Conservation (phyloP, 2,797 vertebrate genomes). For the Poecilia wingei region DNA sequence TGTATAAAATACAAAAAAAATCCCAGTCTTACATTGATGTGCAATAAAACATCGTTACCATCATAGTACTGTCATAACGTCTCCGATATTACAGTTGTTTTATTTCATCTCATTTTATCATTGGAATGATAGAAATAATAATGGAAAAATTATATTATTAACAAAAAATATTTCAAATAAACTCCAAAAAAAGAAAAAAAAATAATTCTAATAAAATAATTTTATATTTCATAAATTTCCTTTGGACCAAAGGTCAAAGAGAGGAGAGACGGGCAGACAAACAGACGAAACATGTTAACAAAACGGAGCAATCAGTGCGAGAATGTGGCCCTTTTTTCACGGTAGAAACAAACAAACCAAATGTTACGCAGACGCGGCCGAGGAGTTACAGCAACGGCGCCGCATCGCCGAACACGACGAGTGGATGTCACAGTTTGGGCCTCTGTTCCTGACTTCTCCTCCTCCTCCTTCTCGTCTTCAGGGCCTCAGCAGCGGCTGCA, state of each 20-base stretch:
- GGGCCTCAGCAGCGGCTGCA: constrained; percentile 78
- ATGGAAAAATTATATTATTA: constrained; percentile 76
- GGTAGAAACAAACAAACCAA: constrained; percentile 53
- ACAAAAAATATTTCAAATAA: constrained; percentile 41
- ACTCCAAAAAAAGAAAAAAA: constrained; percentile 42
- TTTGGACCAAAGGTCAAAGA: constrained; percentile 51
- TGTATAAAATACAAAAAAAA: constrained; percentile 92
- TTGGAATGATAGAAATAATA: constrained; percentile 67
- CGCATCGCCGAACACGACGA: constrained; percentile 63
- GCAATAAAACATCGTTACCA: constrained; percentile 79
- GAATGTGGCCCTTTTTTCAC: constrained; percentile 48
- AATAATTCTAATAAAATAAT: constrained; percentile 65
- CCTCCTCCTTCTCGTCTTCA: constrained; percentile 55
- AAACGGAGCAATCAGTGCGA: constrained; percentile 75
- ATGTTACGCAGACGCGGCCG: constrained; percentile 62
- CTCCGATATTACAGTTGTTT: constrained; percentile 61
- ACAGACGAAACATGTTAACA: constrained; percentile 80
- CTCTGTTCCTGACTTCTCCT: constrained; percentile 61
- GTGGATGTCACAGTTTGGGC: constrained; percentile 76
- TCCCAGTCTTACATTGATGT: constrained; percentile 82
- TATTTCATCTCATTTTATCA: constrained; percentile 65
- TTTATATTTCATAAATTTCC: constrained; percentile 61
- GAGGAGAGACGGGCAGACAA: constrained; percentile 44
- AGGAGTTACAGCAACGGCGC: constrained; percentile 58
- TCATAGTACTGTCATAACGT: constrained; percentile 64